Evolutionary conservation across 2,888 invertebrate genomes (phyloP).

Genomic region (Sepioteuthis lessoniana): DNA sequence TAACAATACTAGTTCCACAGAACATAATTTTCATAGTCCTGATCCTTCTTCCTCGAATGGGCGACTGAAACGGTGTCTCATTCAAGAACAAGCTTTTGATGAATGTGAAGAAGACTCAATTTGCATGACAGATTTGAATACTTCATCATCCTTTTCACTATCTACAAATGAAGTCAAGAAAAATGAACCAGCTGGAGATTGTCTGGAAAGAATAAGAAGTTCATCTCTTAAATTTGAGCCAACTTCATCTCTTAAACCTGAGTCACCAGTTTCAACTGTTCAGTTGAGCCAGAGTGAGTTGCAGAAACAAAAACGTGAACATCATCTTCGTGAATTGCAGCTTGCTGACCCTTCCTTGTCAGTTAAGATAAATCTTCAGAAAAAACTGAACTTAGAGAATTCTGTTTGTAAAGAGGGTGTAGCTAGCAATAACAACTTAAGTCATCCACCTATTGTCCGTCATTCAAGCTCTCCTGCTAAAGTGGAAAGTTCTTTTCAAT

Average conservation of each 20-base stretch:
- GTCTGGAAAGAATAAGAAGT: neutral
- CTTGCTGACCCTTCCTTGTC: neutral
- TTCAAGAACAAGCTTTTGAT: conserved; percentile 42
- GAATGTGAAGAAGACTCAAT: conserved; percentile 43
- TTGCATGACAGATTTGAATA: neutral
- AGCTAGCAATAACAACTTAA: neutral
- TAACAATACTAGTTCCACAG: neutral
- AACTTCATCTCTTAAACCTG: neutral
- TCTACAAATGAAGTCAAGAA: neutral
- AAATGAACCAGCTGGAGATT: neutral
- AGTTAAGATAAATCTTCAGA: neutral
- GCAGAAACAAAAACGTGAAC: conserved; percentile 17
- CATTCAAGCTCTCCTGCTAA: conserved; percentile 49
- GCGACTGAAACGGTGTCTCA: neutral
- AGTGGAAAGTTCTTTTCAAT: conserved; percentile 41
- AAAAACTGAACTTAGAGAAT: neutral
- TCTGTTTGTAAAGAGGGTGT: neutral
- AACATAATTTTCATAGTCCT: neutral
- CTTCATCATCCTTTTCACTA: neutral
- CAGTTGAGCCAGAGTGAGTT: neutral
- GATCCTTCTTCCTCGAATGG: neutral
- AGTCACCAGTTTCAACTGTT: neutral
- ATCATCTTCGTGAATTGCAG: conserved; percentile 25
- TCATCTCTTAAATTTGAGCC: neutral
- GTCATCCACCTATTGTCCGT: conserved; percentile 24